Conservation (phyloP, 2,113 vertebrate genomes). For the Phrynosoma blainvillii region DNA sequence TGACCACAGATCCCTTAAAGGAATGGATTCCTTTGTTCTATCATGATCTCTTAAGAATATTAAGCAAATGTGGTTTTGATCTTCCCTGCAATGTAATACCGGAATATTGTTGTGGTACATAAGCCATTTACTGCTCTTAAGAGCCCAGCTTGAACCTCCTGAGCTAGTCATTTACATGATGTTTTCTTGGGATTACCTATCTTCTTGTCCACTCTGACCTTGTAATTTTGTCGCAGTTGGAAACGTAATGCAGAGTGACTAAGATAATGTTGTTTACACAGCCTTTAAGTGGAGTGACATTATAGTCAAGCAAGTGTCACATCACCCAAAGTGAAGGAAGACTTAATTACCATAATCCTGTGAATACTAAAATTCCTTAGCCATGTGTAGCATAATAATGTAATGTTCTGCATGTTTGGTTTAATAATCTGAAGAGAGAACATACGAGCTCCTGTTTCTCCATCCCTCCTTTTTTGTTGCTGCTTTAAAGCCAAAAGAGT, state of each 20-base stretch:
- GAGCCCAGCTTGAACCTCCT: slow-evolving; percentile 67
- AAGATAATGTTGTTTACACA: slow-evolving; percentile 89
- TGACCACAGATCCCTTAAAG: not conserved
- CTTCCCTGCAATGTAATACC: slow-evolving; percentile 36
- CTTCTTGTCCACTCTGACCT: slow-evolving; percentile 82
- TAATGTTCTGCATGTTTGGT: slow-evolving; percentile 69
- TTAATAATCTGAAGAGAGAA: slow-evolving; percentile 70
- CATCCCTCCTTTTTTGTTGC: slow-evolving; percentile 24
- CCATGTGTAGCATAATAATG: slow-evolving; percentile 83
- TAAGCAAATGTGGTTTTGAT: slow-evolving; percentile 27
- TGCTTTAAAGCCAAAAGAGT: slow-evolving; percentile 45
- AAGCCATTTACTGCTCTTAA: slow-evolving; percentile 69
- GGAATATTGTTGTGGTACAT: slow-evolving; percentile 54
- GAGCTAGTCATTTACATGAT: slow-evolving; percentile 75
- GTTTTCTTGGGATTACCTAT: slow-evolving; percentile 78
- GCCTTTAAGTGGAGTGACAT: slow-evolving; percentile 89
- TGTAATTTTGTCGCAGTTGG: slow-evolving; percentile 84
- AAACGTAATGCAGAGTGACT: slow-evolving; percentile 81
- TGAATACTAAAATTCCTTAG: slow-evolving; percentile 83
- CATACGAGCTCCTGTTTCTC: slow-evolving; percentile 39
- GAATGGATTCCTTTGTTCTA: slow-evolving; percentile 10
- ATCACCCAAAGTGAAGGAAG: slow-evolving; percentile 83
- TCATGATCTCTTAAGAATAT: not conserved
- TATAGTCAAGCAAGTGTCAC: slow-evolving; percentile 86
- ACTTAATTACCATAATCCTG: slow-evolving; percentile 86